Percentiles rank a stretch among this genome's conserved stretches.
Evolutionary conservation across 1,140 invertebrate genomes (phyloP).

Genomic region (Achatina immaculata): DNA sequence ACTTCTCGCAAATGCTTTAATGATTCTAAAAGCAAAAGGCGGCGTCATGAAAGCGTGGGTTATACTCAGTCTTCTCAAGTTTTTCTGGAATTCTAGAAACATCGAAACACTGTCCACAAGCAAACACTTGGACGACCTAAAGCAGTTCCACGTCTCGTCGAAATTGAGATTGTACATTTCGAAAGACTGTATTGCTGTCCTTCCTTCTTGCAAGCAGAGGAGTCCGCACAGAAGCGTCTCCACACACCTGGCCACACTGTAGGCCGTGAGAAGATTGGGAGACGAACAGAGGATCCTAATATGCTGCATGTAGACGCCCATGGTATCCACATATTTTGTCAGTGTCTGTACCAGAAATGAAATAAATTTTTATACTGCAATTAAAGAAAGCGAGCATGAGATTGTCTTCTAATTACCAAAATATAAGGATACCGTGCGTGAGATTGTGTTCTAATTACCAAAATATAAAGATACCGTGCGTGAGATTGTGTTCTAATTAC

Average conservation of each 20-base stretch:
- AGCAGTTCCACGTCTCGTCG: conserved; percentile 17
- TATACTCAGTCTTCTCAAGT: background rate
- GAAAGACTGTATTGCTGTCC: conserved; percentile 2
- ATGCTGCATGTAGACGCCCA: background rate
- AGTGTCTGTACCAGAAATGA: conserved; percentile 1
- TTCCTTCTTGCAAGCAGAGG: background rate
- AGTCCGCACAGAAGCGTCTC: background rate
- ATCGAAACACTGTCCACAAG: background rate
- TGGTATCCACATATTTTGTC: background rate
- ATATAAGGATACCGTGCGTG: background rate
- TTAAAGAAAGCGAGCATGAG: background rate
- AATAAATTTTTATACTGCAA: background rate
- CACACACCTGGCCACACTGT: conserved; percentile 14
- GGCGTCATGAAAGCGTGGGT: background rate
- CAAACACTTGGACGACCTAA: background rate
- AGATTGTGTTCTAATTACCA: background rate
- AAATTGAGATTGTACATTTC: background rate
- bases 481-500: background rate
- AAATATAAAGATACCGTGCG: too few relatives aligned
- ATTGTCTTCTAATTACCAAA: background rate
- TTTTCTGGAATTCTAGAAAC: background rate
- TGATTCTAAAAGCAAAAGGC: background rate
- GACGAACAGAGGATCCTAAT: conserved; percentile 11
- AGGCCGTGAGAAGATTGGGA: conserved; percentile 4
- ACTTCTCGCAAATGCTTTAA: background rate